Evolutionary conservation across 2,797 vertebrate species (phyloP), one percentile per base, ranked within the genome.

Genomic region (Steatocranus sp.): DNA sequence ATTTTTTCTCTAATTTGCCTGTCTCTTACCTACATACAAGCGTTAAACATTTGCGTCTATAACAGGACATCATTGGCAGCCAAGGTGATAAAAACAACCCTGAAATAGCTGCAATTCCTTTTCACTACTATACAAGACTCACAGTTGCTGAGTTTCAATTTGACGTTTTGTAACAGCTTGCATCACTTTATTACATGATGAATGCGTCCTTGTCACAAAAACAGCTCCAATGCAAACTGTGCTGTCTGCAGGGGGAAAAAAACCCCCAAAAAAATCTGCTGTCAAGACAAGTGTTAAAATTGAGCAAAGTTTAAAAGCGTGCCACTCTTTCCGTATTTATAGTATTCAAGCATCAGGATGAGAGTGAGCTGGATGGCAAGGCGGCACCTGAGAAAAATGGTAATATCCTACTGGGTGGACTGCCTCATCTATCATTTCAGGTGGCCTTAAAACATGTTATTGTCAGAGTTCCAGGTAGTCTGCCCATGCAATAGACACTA

Each of bases 101-200:
- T 79, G 77, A 89, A 90, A 91, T 88, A 82, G 82, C 83, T 49
- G 27, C 89, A 68, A 75, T 86, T 88, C 36, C 82, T 87, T 84
- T 83, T 83, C 80, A 70, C 82, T 51, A 30, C 76, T 53, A 66
- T 85, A 82, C 77, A 82, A 61, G 43, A 79, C 75, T 85, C 89
- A 56, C 61, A 83, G 58, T 85, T 7, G 83, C 86, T 83, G 90
- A 90, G 87, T 94, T 94, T 90, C 78, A 88, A 92, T 91, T 91
- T 86, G 83, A 54, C 23, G 50, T 90, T 91, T 94, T 89, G 89
- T 90, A 89, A 86, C 88, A 85, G 86, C 87, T 88, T 91, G 84
- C 91, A 92, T 96, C 93, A 90, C 87, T 94, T 93, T 89, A 94
- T 94, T 91, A 90, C 84, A 93, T 95, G 95, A 96, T 96, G 84